Base-by-base conservation (phyloP, 2,113 vertebrate species). In the Fukomys damarensis region DNA sequence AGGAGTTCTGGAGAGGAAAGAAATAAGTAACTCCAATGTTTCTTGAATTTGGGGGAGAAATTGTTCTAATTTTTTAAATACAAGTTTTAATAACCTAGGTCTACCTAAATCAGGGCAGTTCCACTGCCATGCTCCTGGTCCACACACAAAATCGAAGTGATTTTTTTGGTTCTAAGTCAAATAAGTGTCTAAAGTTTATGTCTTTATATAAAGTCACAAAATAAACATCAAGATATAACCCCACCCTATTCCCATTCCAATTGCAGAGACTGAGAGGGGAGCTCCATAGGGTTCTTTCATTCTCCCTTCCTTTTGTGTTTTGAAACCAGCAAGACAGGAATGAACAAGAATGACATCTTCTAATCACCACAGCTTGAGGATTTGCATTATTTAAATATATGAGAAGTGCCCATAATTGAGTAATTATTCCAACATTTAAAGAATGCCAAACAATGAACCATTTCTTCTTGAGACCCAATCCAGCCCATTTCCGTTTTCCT, bases 321-420 rank as follows among this genome's bases (percentile, higher is more conserved):
- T 16, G 9, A 72, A 96, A 82, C 82, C 35, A 32, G 49, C 66
- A 84, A 85, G 86, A 79, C 68, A 89, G 83, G 91, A 90, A 95
- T 79, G 17, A 89, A 72, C 41, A 79, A 54, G 61, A 65, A 38
- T 46, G 59, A 61, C 84, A 43, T 41, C 84, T 68, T 92, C 32
- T 65, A 85, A 92, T 92, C 81, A 87, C 65, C 81, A 41, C 8
- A 59, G 81, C 19, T 49, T 38, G 56, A 54, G 63, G 54, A 89
- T 93, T 94, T 95, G 72, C 89, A 89, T 95, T 80, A 96, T 95
- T 97, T 87, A 96, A 96, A 97, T 96, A 74, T 56, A 35, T 46
- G 49, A 82, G 77, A 96, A 89, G 85, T 10, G 43, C 77, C 88
- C 54, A 72, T 76, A 72, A 76, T 61, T 89, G 80, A 92, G 88